Evolutionary conservation across 2,797 vertebrate species (phyloP).

Genomic region (Siniperca obscura): DNA sequence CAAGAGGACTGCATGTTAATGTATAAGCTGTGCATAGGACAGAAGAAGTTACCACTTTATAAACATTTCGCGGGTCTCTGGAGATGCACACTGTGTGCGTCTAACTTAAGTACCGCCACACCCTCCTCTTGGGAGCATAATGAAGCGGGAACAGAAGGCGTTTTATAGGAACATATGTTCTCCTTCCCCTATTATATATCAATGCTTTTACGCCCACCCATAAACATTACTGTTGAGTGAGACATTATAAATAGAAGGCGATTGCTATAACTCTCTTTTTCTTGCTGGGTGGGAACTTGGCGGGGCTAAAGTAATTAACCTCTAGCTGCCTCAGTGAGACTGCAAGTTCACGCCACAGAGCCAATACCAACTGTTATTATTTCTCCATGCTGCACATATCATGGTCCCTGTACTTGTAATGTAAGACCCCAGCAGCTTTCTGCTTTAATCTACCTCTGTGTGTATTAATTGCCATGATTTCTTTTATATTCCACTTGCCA

Average conservation of each 20-base stretch:
- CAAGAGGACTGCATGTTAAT: slow-evolving; percentile 34
- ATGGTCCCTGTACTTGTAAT: slow-evolving; percentile 1
- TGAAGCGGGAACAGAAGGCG: slow-evolving; percentile 81
- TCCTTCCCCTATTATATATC: slow-evolving; percentile 78
- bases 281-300: slow-evolving; percentile 59
- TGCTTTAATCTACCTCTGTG: not conserved
- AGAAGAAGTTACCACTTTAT: slow-evolving; percentile 78
- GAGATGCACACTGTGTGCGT: slow-evolving; percentile 69
- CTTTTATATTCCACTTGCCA: not conserved
- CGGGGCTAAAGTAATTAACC: slow-evolving; percentile 66
- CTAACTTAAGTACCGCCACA: slow-evolving; percentile 81
- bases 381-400: slow-evolving; percentile 7
- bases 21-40: slow-evolving; percentile 57
- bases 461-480: not conserved
- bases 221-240: slow-evolving; percentile 81
- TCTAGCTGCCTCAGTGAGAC: slow-evolving; percentile 37
- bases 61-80: slow-evolving; percentile 80
- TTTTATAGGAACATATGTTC: slow-evolving; percentile 87
- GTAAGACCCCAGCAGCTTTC: not conserved
- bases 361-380: slow-evolving; percentile 32
- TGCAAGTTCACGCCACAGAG: slow-evolving; percentile 33
- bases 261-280: slow-evolving; percentile 59
- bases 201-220: slow-evolving; percentile 79
- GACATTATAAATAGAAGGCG: slow-evolving; percentile 69
- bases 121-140: slow-evolving; percentile 79